Base-by-base conservation (phyloP, 30 jellyfish, hydroid and myxozoan species). In the Nemopilema nomurai region DNA sequence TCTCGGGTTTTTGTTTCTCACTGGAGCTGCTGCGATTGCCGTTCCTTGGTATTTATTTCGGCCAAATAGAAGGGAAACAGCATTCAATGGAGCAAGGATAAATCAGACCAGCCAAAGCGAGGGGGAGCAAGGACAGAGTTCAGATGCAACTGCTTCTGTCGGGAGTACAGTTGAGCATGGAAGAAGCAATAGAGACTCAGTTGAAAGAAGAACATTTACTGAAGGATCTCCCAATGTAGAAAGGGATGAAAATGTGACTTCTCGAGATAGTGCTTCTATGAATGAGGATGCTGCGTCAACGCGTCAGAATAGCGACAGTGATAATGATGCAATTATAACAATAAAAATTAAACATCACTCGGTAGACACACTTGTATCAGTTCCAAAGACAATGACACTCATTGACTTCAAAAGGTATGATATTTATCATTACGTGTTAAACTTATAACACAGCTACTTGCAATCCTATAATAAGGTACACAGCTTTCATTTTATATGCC, bases 1-100 rank as follows among this genome's bases (percentile, higher is more conserved):
- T 20, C 69, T 87, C 0, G 86, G 90, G 23, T 76, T 71, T 28
- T 20, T 72, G 29, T 53, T 87, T 3, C 33, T 87, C 33, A 68
- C 87, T 77, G 90, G 85, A 8, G 90, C 88, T 19, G 96, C 96
- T 19, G 96, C 96, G 18, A 79, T 87, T 49, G 96, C 86, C 7
- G 53, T 87, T 1, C 96, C 96, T 18, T 87, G 96, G 96, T 87
- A 87, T 82, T 68, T 78, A 19, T 77, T 87, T 27, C 74, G 96
- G 41, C 96, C 96, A 67, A 52, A 64, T 24, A 26, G 80, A 51
- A 51, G 86, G 19, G 28, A n/a, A n/a, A n/a, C 57, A 41, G 6
- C 13, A 41, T 41, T 3, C 57, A 41, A 41, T 41, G 57, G 9
- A 41, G 57, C 9, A 41, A 6, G 57, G 6, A 13, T 13, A 3